These are phyloP conservation scores for Sorex fumeus DNA, from an alignment of 2,113 vertebrate species.

Conservation along the genomic window DNA sequence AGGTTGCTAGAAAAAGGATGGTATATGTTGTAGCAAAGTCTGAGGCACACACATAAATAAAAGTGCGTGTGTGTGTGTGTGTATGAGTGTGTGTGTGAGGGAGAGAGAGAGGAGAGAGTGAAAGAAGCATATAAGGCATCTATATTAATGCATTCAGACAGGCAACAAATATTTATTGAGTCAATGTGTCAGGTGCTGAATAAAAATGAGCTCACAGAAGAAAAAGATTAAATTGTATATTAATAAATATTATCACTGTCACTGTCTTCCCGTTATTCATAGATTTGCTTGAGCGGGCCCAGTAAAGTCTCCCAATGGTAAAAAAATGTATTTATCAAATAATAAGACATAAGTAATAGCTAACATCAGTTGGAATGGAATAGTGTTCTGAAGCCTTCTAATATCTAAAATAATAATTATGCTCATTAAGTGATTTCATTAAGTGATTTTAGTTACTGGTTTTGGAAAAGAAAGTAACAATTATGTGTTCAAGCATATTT, in stretches of 20 bases:
- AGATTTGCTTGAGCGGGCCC: too few relatives aligned
- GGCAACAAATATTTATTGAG: conserved; percentile 28
- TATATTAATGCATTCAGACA: not conserved
- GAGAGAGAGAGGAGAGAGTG: not conserved
- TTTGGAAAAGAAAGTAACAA: conserved; percentile 34
- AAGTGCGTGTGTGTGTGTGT: not conserved
- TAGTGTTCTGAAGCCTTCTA: not conserved
- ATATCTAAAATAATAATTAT: not conserved
- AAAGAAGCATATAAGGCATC: not conserved
- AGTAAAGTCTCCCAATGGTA: too few relatives aligned
- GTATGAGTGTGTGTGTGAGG: not conserved
- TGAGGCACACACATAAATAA: not conserved
- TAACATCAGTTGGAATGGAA: conserved; percentile 25
- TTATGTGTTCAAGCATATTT: not conserved
- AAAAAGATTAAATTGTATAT: not conserved
- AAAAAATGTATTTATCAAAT: not conserved
- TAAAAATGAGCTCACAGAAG: not conserved
- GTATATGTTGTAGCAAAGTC: conserved; percentile 1
- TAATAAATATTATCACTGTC: not conserved
- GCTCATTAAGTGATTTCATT: not conserved
- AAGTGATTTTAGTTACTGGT: conserved; percentile 15
- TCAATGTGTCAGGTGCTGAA: not conserved
- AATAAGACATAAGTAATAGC: not conserved
- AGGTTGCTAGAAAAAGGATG: conserved; percentile 29
- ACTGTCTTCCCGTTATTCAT: too few relatives aligned